Evolutionary conservation across 2,113 vertebrate genomes (phyloP).

Genomic region (Otus sunia): DNA sequence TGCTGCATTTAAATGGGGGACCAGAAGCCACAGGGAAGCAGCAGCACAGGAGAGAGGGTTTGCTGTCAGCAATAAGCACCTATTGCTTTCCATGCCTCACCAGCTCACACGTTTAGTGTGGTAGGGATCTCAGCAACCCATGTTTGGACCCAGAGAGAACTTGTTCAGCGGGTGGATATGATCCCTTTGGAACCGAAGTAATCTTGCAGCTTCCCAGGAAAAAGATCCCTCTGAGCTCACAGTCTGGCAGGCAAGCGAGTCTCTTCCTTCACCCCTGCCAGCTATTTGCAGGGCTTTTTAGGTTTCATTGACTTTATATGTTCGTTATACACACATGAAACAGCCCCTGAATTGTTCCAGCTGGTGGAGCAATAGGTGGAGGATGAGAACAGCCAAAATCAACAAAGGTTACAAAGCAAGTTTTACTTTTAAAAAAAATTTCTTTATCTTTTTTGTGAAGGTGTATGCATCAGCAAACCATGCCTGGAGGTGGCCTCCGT

Average conservation of each 20-base stretch:
- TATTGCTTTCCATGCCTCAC: fast-evolving
- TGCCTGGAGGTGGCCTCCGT: not conserved
- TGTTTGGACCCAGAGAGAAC: not conserved
- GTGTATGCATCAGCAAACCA: not conserved
- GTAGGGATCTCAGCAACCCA: not conserved
- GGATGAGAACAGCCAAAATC: conserved; percentile 54
- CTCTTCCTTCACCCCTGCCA: not conserved
- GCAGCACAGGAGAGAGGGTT: not conserved
- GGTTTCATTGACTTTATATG: not conserved
- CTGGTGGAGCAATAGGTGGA: conserved; percentile 37
- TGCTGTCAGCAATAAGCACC: not conserved
- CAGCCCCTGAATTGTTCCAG: not conserved
- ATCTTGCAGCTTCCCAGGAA: not conserved
- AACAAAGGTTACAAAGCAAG: conserved; percentile 29
- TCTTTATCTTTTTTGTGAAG: not conserved
- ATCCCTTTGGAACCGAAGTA: not conserved
- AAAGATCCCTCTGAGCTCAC: not conserved
- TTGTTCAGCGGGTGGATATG: not conserved
- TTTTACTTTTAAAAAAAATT: not conserved
- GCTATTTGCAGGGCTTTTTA: not conserved
- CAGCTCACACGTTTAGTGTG: not conserved
- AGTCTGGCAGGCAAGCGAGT: not conserved
- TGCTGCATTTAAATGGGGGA: not conserved
- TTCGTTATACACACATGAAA: not conserved
- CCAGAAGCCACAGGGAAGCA: not conserved